Evolutionary conservation across 2,113 vertebrate species (phyloP), one percentile per base, ranked within the genome.

Genomic region (Vidua macroura): DNA sequence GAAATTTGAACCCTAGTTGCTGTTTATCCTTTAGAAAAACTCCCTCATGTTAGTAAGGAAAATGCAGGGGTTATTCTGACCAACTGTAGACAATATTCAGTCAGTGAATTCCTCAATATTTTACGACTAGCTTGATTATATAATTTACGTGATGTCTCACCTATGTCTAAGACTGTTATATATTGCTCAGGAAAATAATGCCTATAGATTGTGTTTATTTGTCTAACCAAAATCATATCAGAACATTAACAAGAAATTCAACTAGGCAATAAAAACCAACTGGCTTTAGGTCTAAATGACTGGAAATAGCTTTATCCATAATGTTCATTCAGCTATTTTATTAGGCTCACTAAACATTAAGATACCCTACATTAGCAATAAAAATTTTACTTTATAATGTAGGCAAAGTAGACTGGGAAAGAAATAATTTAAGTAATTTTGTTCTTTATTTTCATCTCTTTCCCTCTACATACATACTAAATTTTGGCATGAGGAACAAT

Each of bases 251-350:
- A 80, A 58, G n/a, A 85, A 7, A 48, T 75, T 95, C 18, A 74
- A 39, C 19, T 53, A 83, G 41, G 44, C 31, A 87, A 68, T 80
- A 87, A 92, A 92, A 87, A 79, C 8, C 58, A 93, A 80, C 9
- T 72, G 27, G 52, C 27, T 97, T 96, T 86, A 91, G 66, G 59
- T 72, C 60, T 80, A 95, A 95, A 94, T 76, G 49, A 85, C 46
- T 80, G 22, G 66, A 96, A 94, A 80, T 85, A 93, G 88, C 59
- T 83, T 95, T 41, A 91, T 59, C 52, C 44, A 44, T 73, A 93
- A 95, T 49, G 55, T 46, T 97, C 24, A 84, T 79, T 95, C 64
- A 92, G 37, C 43, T 93, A 69, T 92, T 97, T 97, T 95, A 96
- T 91, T 70, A 96, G 93, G 60, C 70, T 96, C 69, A 93, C 53